These are phyloP conservation scores for Drosophila mercatorum DNA, from an alignment of 2,888 invertebrate species.

Conservation along the genomic window DNA sequence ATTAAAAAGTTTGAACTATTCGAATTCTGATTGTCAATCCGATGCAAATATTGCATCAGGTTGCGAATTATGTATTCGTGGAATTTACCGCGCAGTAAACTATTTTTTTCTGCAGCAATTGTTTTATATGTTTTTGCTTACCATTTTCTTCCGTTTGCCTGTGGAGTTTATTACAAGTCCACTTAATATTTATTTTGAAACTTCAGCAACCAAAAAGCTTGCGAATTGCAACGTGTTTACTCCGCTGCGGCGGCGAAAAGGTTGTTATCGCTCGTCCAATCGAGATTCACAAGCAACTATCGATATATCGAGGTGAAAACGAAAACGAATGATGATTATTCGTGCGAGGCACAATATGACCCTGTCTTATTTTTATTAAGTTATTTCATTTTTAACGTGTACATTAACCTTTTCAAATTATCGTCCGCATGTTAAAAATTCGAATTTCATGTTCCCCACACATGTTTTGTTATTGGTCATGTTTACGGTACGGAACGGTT, in stretches of 20 bases:
- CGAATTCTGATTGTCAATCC: not conserved
- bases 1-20: conserved; percentile 9
- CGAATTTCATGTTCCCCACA: too few species aligned
- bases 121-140: conserved; percentile 3
- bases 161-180: conserved; percentile 7
- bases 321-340: not conserved
- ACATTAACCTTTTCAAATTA: not conserved
- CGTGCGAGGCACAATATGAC: not conserved
- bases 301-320: conserved; percentile 22
- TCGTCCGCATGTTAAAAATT: not conserved
- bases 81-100: not conserved
- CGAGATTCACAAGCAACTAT: conserved; percentile 16
- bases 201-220: conserved; percentile 20
- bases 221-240: conserved; percentile 73
- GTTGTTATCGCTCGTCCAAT: conserved; percentile 14
- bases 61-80: not conserved
- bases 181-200: conserved; percentile 25
- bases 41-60: conserved; percentile 63
- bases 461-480: too few species aligned
- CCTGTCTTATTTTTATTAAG: not conserved
- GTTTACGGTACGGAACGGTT: conserved; percentile 3
- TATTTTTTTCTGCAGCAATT: not conserved
- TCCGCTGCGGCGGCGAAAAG: conserved; percentile 35
- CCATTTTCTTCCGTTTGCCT: conserved; percentile 34
- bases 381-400: not conserved